Base-by-base conservation (phyloP, 2,113 vertebrate species). In the Calonectris borealis region DNA sequence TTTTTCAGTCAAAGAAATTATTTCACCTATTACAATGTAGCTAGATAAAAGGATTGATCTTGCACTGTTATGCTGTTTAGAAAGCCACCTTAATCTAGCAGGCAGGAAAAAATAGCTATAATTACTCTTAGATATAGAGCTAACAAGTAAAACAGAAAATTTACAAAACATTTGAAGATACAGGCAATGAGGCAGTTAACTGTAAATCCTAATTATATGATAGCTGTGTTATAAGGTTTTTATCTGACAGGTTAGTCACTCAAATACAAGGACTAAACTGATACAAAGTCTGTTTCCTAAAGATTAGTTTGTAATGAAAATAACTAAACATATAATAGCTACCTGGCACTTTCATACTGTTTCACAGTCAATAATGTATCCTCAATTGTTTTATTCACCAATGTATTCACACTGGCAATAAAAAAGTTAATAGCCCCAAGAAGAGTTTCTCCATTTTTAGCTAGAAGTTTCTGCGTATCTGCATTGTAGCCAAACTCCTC, bases 401-500 rank as follows among this genome's bases (percentile, higher is more conserved):
- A 96, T 21, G 99, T 99, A 95, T 99, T 99, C 94, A 99, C 99
- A 90, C 98, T 99, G 92, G 99, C 95, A 96, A 99, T 99, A 96
- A 99, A 99, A 97, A 99, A 99, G 96, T 98, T 99, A 98, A 99
- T 99, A 80, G 99, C 99, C 16, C 99, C 99, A 7, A 99, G 98
- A 95, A 99, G 99, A 6, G 99, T 99, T 94, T 99, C 99, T 96
- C 99, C 99, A 51, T 99, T 99, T 98, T 99, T 99, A 97, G 99
- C 99, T 96, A 99, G 97, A 84, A 99, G 99, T 96, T 99, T 99
- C 98, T 99, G 99, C 11, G 99, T 99, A 55, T 99, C 99, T 91
- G 99, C 99, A 44, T 99, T 99, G 97, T 99, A 99, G 91, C 99
- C 99, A 98, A 99, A 99, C 97, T 99, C 99, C 98, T 99, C 99